Base-by-base conservation (phyloP, 2,888 invertebrate species). In the Diplolepis rosae region DNA sequence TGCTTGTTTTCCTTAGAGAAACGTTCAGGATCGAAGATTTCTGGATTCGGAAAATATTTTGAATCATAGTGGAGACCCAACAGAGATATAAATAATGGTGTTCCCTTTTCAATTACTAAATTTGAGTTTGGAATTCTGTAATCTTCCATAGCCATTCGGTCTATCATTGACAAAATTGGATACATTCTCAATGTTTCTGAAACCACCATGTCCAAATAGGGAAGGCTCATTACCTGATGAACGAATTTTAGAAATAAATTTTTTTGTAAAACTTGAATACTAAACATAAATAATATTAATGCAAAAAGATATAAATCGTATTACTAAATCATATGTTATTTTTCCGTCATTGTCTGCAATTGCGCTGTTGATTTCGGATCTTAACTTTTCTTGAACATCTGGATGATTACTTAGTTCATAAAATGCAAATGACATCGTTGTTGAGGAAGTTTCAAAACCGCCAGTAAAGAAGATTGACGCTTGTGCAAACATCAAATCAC, bases 11-110 rank as follows among this genome's bases (percentile, higher is more conserved):
- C 87, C 0, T 83, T 83, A 5, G 73, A 83, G 76, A 90, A 90
- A 61, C 89, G 78, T 32, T 89, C 88, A 0, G 90, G 90, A 76
- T 90, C 85, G 73, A 87, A 90, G 69, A 80, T 82, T 1, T 87
- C 76, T 0, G 90, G 90, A 66, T 90, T 81, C 0, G 88, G 86
- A 68, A 82, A 90, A 68, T 87, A 87, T 42, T 85, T 71, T 0
- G 85, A 83, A 75, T 90, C 89, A 9, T 81, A 83, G 22, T 90
- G 90, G 13, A 90, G n/a, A 0, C 84, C 86, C 1, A 77, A 72
- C 66, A 89, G 79, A 0, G 89, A 84, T n/a, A 90, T 83, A 1
- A 80, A 75, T 0, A 89, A 75, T 0, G 85, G 83, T 9, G 82
- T 86, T 0, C 87, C 89, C 68, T 88, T 85, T 45, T 87, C 81